Conservation (phyloP, 2,113 vertebrate species). For the Dasypus novemcinctus region DNA sequence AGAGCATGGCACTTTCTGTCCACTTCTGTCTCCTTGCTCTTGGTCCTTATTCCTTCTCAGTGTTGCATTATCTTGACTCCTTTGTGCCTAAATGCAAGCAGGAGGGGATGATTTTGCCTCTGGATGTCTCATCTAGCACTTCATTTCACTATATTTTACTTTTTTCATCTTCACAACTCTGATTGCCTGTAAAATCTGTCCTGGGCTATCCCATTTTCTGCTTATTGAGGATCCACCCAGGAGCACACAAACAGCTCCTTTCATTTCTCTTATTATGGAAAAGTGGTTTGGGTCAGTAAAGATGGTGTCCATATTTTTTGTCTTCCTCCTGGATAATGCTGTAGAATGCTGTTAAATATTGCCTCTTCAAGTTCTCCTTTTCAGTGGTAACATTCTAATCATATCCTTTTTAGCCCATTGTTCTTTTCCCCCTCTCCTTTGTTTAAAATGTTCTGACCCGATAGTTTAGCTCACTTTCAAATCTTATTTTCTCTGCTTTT, state of each 20-base stretch:
- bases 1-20: neutral
- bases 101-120: neutral
- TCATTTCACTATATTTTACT: neutral
- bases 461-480: no score
- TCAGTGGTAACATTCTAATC: neutral
- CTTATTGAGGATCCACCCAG: neutral
- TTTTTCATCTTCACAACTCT: neutral
- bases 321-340: neutral
- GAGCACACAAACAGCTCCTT: neutral
- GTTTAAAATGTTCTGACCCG: no score
- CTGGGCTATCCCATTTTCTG: neutral
- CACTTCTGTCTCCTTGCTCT: fast-evolving
- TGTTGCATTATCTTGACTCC: no score
- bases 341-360: neutral
- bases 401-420: neutral
- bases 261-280: neutral
- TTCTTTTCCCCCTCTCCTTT: no score
- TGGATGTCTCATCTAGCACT: neutral
- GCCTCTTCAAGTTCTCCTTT: neutral
- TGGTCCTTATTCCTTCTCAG: neutral
- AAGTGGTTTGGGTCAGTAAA: neutral
- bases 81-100: neutral
- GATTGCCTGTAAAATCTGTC: neutral
- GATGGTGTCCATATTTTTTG: fast-evolving
- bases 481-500: no score